Conservation (phyloP, 2,113 vertebrate genomes). For the Camelus dromedarius region DNA sequence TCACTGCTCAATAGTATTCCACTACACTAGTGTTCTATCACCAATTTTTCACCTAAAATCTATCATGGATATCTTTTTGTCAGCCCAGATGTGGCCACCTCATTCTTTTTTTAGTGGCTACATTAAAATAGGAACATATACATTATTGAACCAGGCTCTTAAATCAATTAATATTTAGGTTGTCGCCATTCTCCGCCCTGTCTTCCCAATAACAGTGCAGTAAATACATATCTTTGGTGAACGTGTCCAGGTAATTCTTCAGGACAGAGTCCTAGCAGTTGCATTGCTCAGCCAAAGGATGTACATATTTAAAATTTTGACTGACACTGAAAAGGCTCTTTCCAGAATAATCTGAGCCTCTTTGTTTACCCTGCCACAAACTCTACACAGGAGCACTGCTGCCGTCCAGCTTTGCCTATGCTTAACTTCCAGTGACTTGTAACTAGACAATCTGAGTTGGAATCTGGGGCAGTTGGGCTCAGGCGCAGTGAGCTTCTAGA, state of each 20-base stretch:
- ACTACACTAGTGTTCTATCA: rapidly evolving
- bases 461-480: background rate
- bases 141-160: background rate
- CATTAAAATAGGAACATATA: background rate
- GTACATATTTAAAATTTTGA: background rate
- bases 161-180: background rate
- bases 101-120: background rate
- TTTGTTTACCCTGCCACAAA: rapidly evolving
- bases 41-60: background rate
- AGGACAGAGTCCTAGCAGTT: background rate
- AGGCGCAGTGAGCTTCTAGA: background rate
- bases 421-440: background rate
- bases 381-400: background rate
- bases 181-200: background rate
- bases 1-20: background rate
- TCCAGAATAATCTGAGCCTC: background rate
- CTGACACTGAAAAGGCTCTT: background rate
- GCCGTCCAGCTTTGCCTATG: background rate
- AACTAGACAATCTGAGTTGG: too few relatives aligned
- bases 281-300: background rate
- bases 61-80: background rate
- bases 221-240: background rate
- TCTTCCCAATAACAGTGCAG: background rate
- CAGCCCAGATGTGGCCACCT: too few relatives aligned
- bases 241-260: background rate